phyloP scores from a whole-genome alignment of 1,140 invertebrate genomes.

The Akabosia matsudoensis region DNA sequence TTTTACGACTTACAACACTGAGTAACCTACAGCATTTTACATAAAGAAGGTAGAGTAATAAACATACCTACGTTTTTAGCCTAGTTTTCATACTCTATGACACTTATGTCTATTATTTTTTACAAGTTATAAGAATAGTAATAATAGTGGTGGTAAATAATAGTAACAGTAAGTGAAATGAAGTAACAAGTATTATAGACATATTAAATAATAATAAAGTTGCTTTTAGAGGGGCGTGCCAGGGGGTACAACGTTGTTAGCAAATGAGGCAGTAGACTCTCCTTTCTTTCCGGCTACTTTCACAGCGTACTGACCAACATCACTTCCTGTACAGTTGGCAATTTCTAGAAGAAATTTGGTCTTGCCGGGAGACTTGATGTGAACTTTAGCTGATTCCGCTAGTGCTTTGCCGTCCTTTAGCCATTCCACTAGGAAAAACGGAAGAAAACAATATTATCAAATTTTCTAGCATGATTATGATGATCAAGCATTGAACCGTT shows the following conservation, averaged over 20 bases:
- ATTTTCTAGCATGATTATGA: not conserved
- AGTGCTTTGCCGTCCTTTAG: constrained; percentile 85
- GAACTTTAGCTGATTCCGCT: constrained; percentile 71
- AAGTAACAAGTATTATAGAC: not conserved
- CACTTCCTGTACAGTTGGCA: constrained; percentile 68
- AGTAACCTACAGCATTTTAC: no score
- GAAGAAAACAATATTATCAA: constrained; percentile 5
- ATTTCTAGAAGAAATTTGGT: constrained; percentile 72
- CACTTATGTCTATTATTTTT: not conserved
- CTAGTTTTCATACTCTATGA: no score
- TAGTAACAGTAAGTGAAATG: not conserved
- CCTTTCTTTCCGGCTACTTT: constrained; percentile 80
- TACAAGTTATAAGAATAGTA: not conserved
- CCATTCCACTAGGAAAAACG: constrained; percentile 66
- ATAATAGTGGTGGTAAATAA: not conserved
- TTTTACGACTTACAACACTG: no score
- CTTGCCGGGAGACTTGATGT: constrained; percentile 63
- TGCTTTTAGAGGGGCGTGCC: constrained; percentile 26
- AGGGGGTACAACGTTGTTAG: constrained; percentile 66
- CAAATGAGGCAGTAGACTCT: constrained; percentile 76
- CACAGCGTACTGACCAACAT: constrained; percentile 85
- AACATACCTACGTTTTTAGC: not conserved
- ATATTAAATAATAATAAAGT: constrained; percentile 1
- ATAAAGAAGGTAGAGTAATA: not conserved
- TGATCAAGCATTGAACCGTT: no score